phyloP scores from a whole-genome alignment of 92 coral and sea anemone genomes.

The Porites rus region DNA sequence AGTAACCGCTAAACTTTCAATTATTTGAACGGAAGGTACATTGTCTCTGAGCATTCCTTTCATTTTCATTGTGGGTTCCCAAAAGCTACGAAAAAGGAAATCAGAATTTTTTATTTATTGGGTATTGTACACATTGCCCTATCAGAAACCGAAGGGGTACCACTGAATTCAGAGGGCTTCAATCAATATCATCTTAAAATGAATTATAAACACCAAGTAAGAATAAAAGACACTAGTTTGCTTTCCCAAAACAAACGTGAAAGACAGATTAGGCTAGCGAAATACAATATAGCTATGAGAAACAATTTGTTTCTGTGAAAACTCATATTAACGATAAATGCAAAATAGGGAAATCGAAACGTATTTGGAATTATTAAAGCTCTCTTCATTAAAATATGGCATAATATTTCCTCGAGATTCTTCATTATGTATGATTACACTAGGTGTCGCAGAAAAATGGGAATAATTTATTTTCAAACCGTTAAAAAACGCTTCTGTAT shows the following conservation, averaged over 20 bases:
- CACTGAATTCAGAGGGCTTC: too few relatives aligned
- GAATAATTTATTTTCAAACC: not conserved
- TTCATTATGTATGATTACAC: slow-evolving; percentile 3
- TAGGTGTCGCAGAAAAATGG: not conserved
- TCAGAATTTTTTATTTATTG: too few relatives aligned
- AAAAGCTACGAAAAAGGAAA: too few relatives aligned
- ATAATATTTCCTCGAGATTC: not conserved
- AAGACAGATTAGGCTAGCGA: not conserved
- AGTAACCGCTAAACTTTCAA: too few relatives aligned
- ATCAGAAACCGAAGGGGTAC: too few relatives aligned
- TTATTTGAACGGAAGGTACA: too few relatives aligned
- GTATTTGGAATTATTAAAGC: not conserved
- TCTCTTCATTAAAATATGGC: slow-evolving; percentile 20
- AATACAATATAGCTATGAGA: not conserved
- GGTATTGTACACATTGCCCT: too few relatives aligned
- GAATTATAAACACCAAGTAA: not conserved
- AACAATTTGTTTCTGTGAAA: not conserved
- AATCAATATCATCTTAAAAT: too few relatives aligned
- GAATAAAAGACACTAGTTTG: not conserved
- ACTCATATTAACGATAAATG: not conserved
- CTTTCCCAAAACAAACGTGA: slow-evolving; percentile 2
- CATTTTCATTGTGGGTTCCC: too few relatives aligned
- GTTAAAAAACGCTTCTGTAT: not conserved
- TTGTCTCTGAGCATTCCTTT: too few relatives aligned
- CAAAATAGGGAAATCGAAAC: not conserved